Conservation (phyloP, 2,113 vertebrate genomes). For the Baryphthengus martii region DNA sequence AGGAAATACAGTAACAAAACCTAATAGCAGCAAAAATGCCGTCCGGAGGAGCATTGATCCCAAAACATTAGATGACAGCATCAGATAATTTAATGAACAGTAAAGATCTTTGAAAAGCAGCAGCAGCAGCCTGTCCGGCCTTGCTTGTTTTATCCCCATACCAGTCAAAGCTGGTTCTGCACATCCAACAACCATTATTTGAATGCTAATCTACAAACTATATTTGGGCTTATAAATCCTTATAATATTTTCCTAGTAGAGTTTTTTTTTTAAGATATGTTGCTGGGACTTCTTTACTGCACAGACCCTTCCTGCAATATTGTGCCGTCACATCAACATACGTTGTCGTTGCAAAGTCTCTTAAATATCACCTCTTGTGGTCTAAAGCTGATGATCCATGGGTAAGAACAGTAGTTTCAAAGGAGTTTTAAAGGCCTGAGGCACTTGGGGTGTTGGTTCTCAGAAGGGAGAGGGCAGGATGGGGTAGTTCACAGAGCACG, state of each 20-base stretch:
- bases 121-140: neutral
- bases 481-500: neutral
- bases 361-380: neutral
- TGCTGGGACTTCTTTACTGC: neutral
- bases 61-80: neutral
- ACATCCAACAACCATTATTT: neutral
- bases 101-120: conserved; percentile 2
- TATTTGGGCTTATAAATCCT: neutral
- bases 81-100: conserved; percentile 19
- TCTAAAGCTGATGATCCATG: neutral
- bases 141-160: neutral
- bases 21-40: neutral
- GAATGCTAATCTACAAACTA: neutral
- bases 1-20: conserved; percentile 39
- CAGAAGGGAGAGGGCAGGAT: neutral
- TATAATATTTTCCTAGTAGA: neutral
- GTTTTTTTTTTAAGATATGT: neutral
- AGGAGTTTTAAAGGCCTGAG: neutral
- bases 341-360: neutral
- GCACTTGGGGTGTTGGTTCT: neutral
- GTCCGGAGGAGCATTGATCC: neutral
- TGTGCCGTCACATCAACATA: neutral
- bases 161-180: neutral
- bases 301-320: neutral
- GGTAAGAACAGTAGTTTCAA: neutral